These are phyloP conservation scores for Rousettus madagascariensis DNA, from an alignment of 2,797 vertebrate species.

Conservation along the genomic window DNA sequence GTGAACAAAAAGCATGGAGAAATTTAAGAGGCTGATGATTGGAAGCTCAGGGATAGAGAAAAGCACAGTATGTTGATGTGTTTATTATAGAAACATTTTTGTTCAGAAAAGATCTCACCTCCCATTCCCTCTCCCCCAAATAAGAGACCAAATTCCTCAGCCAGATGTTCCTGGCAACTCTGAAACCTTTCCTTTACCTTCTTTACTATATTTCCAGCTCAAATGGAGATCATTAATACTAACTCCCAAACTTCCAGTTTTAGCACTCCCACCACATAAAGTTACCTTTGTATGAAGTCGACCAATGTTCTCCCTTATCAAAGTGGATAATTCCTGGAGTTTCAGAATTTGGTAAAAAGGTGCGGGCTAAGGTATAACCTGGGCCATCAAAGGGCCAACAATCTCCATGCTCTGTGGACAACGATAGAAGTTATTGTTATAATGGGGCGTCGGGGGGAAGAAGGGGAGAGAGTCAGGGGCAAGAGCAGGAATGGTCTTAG, in stretches of 20 bases:
- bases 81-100: background rate
- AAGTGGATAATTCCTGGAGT: conserved; percentile 10
- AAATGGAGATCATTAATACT: background rate
- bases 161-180: background rate
- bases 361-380: background rate
- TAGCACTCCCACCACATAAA: background rate
- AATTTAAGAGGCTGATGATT: background rate
- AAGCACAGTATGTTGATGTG: background rate
- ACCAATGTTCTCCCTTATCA: conserved; percentile 22
- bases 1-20: background rate
- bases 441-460: no score
- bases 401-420: conserved; percentile 1
- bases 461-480: no score
- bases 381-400: background rate
- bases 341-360: background rate
- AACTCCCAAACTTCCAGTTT: background rate
- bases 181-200: background rate
- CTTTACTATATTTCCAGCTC: background rate
- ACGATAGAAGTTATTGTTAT: background rate
- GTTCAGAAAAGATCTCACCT: background rate
- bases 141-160: background rate
- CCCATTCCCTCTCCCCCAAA: background rate
- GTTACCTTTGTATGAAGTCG: background rate
- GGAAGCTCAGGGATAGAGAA: background rate
- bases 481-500: background rate